Conservation (phyloP, 2,888 invertebrate species). For the Calliopum simillimum region DNA sequence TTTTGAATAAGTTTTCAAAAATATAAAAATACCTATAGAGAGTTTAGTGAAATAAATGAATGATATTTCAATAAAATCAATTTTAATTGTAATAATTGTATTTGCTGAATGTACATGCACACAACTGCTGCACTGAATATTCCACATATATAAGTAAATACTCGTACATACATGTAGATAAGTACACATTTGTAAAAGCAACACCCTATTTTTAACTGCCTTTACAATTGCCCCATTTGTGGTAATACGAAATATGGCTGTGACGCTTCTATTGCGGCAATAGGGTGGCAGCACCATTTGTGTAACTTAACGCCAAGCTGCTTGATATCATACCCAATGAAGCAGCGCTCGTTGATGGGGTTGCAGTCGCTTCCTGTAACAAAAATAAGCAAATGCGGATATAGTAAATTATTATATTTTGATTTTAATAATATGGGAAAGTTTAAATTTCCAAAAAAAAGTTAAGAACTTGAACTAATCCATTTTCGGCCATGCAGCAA, state of each 20-base stretch:
- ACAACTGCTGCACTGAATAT: conserved; percentile 4
- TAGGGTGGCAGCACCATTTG: conserved; percentile 57
- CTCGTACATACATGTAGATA: not conserved
- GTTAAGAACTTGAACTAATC: not conserved
- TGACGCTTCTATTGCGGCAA: conserved; percentile 44
- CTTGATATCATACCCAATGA: conserved; percentile 60
- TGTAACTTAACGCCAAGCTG: conserved; percentile 61
- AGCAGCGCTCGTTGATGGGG: conserved; percentile 46
- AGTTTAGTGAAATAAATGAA: not conserved
- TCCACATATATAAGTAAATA: not conserved
- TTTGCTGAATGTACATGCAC: conserved; percentile 1
- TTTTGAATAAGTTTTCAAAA: not conserved
- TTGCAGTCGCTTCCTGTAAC: conserved; percentile 49
- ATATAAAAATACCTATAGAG: no score
- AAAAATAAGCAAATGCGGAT: conserved; percentile 27
- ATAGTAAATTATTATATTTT: no score
- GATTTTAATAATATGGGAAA: no score
- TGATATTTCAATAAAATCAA: conserved; percentile 21
- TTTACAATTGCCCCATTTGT: conserved; percentile 3
- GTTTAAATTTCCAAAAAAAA: not conserved
- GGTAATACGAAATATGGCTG: not conserved
- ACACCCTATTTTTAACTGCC: not conserved
- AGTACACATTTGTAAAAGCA: not conserved
- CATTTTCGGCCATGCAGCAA: no score
- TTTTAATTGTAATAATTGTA: not conserved